Evolutionary conservation across 2,888 invertebrate genomes (phyloP).

Genomic region (Ectemnius continuus): DNA sequence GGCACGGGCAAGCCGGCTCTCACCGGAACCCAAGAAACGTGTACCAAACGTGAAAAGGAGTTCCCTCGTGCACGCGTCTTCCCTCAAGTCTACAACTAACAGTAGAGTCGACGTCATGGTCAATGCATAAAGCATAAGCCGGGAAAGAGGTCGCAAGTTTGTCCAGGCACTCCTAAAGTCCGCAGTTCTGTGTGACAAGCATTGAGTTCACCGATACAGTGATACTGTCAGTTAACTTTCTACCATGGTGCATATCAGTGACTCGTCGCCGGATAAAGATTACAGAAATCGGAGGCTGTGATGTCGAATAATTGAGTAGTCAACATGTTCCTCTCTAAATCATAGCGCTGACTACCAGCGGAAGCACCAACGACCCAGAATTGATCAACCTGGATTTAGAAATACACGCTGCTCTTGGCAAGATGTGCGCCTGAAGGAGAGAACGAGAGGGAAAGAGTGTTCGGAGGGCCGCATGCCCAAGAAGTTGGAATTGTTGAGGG

Average conservation of each 20-base stretch:
- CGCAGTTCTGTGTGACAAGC: too few species aligned
- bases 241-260: too few species aligned
- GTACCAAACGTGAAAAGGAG: slow-evolving; percentile 21
- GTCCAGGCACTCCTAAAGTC: not conserved
- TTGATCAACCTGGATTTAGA: slow-evolving; percentile 59
- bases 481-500: slow-evolving; percentile 6
- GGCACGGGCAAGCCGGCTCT: slow-evolving; percentile 42
- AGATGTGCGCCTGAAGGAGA: slow-evolving; percentile 47
- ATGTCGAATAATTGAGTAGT: not conserved
- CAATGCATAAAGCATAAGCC: not conserved
- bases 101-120: not conserved
- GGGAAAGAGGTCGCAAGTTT: not conserved
- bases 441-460: too few species aligned
- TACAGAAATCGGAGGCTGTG: slow-evolving; percentile 11
- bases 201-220: too few species aligned
- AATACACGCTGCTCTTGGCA: slow-evolving; percentile 61
- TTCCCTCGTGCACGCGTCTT: slow-evolving; percentile 10
- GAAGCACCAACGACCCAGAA: slow-evolving; percentile 52
- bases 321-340: not conserved
- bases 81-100: not conserved
- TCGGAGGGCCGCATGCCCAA: slow-evolving; percentile 9
- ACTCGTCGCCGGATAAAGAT: not conserved
- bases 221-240: too few species aligned
- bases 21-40: slow-evolving; percentile 36
- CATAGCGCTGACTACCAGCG: not conserved